Conservation (phyloP, 1,140 invertebrate genomes). For the Euschistus heros region DNA sequence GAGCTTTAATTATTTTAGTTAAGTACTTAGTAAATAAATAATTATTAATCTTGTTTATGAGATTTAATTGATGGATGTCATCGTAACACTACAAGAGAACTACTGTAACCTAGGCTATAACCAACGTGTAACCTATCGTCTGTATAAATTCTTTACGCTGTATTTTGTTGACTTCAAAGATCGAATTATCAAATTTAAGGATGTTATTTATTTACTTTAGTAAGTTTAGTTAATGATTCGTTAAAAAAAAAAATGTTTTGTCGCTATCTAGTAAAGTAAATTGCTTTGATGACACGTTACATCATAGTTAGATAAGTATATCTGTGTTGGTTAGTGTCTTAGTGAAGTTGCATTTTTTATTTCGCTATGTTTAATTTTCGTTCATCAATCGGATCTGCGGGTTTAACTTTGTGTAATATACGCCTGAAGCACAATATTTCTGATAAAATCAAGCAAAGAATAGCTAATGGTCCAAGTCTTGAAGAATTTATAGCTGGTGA, state of each 20-base stretch:
- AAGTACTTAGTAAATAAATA: neutral
- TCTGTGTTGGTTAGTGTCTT: neutral
- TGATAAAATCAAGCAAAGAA: constrained; percentile 40
- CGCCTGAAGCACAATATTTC: constrained; percentile 7
- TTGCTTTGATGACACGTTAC: no score
- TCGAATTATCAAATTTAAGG: no score
- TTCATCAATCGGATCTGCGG: neutral
- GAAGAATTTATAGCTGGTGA: constrained; percentile 43
- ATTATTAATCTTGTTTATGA: neutral
- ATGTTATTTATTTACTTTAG: no score
- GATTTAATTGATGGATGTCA: constrained; percentile 3
- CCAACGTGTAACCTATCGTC: no score
- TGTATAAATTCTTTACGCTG: no score
- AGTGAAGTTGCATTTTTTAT: neutral
- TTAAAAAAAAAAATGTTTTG: no score
- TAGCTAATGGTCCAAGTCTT: constrained; percentile 49
- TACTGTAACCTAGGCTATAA: no score
- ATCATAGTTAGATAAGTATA: no score
- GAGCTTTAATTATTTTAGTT: neutral
- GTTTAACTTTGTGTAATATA: neutral
- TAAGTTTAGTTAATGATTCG: no score
- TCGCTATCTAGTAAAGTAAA: no score
- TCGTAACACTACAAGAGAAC: no score
- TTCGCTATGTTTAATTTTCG: constrained; percentile 1
- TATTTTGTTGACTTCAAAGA: no score